Conservation (phyloP, 2,888 invertebrate genomes). For the Mystacides longicornis region DNA sequence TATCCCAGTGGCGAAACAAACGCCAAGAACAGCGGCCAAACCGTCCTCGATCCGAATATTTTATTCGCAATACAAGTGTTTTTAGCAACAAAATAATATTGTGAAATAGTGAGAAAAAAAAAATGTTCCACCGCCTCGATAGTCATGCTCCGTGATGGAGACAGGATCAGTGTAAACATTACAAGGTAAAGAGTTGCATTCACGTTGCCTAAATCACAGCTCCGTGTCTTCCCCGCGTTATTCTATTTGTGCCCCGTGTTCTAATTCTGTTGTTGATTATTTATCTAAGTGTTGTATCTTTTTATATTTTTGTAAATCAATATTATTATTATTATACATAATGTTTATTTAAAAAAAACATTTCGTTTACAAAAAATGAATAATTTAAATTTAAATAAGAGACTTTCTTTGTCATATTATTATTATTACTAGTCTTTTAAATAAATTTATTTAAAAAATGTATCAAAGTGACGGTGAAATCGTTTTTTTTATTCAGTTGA, state of each 20-base stretch:
- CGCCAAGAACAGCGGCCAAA: conserved; percentile 34
- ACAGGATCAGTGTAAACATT: conserved; percentile 21
- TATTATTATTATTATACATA: background rate
- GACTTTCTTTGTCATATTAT: no score
- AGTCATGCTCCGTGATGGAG: conserved; percentile 24
- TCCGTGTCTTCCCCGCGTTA: background rate
- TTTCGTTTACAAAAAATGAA: no score
- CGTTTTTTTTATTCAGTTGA: no score
- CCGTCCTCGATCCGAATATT: conserved; percentile 13
- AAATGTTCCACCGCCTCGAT: conserved; percentile 23
- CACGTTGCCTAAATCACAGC: conserved; percentile 17
- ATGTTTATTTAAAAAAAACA: background rate
- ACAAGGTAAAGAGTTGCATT: conserved; percentile 26
- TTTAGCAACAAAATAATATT: conserved; percentile 16
- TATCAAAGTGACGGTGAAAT: no score
- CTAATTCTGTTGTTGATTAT: conserved; percentile 3
- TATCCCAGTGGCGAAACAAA: conserved; percentile 44
- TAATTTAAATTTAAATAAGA: no score
- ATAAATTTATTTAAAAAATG: no score
- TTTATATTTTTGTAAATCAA: background rate
- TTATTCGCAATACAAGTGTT: conserved; percentile 12
- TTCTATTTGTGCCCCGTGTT: conserved; percentile 9
- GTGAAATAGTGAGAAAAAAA: conserved; percentile 18
- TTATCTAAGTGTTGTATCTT: background rate
- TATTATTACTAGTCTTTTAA: no score